A percentile compares a stretch with the other conserved stretches of the same genome.
These are phyloP conservation scores for Oceanodroma leucorhoa DNA, from an alignment of 2,797 vertebrate species.

Conservation along the genomic window DNA sequence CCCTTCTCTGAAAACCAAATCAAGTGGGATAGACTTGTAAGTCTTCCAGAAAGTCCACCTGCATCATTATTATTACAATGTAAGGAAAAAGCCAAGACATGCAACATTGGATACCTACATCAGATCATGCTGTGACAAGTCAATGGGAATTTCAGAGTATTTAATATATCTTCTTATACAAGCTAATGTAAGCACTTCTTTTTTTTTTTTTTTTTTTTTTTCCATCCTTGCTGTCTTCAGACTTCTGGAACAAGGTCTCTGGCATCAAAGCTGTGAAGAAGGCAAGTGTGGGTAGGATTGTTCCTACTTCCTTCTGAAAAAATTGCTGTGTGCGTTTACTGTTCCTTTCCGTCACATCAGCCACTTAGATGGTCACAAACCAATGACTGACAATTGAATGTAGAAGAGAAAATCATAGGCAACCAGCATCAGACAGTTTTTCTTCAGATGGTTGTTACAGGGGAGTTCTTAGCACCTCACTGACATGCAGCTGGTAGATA, in stretches of 20 bases:
- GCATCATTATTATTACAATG: not conserved
- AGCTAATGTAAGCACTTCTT: not conserved
- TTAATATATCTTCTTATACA: not conserved
- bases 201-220: not conserved
- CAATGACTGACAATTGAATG: not conserved
- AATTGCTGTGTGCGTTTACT: not conserved
- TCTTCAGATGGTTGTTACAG: not conserved
- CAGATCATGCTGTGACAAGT: not conserved
- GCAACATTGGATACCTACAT: not conserved
- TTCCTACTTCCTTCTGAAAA: not conserved
- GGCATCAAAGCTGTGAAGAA: not conserved
- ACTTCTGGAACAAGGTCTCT: not conserved
- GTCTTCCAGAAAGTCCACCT: not conserved
- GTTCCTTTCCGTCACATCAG: not conserved
- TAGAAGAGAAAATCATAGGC: not conserved
- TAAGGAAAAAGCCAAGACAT: not conserved
- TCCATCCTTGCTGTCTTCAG: not conserved
- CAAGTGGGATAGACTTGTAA: not conserved
- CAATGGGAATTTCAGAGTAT: not conserved
- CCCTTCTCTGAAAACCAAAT: not conserved
- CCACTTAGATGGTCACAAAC: not conserved
- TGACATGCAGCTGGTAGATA: not conserved
- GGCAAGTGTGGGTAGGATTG: not conserved
- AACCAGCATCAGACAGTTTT: not conserved
- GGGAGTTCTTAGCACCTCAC: not conserved